phyloP scores from a whole-genome alignment of 2,888 invertebrate species.

The Sesamia inferens region DNA sequence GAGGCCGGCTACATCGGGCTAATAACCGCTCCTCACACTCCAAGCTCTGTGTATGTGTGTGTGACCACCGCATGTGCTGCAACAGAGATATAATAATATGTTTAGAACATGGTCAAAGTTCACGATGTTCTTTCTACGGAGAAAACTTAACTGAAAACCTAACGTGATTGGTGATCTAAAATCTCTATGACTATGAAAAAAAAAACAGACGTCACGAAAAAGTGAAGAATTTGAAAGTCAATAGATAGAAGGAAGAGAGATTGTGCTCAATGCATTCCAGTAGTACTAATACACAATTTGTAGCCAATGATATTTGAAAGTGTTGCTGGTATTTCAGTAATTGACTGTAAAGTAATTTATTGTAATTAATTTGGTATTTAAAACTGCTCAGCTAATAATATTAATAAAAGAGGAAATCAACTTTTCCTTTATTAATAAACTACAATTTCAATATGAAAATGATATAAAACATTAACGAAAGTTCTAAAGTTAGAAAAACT shows the following conservation, averaged over 20 bases:
- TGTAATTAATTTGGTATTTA: background rate
- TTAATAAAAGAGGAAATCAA: background rate
- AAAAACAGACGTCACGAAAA: slow-evolving; percentile 5
- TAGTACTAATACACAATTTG: slow-evolving; percentile 5
- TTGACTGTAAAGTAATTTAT: slow-evolving; percentile 1
- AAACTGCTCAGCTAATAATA: background rate
- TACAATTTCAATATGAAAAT: background rate
- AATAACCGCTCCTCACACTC: slow-evolving; percentile 91
- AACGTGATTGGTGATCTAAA: slow-evolving; percentile 33
- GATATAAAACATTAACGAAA: background rate
- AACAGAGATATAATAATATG: slow-evolving; percentile 47
- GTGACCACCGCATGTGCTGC: slow-evolving; percentile 93
- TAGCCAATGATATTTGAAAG: slow-evolving; percentile 13
- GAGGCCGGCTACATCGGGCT: slow-evolving; percentile 91
- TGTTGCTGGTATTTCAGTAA: slow-evolving; percentile 5
- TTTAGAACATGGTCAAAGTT: slow-evolving; percentile 6
- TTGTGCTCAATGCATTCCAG: slow-evolving; percentile 38
- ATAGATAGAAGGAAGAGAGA: slow-evolving; percentile 9
- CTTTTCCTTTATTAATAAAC: background rate
- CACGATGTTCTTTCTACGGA: background rate
- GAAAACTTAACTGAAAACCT: background rate
- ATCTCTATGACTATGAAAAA: slow-evolving; percentile 21
- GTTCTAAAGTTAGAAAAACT: background rate
- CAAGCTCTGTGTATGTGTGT: slow-evolving; percentile 92
- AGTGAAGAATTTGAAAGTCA: slow-evolving; percentile 12